Evolutionary conservation across 2,797 vertebrate genomes (phyloP).

Genomic region (Decapterus maruadsi): DNA sequence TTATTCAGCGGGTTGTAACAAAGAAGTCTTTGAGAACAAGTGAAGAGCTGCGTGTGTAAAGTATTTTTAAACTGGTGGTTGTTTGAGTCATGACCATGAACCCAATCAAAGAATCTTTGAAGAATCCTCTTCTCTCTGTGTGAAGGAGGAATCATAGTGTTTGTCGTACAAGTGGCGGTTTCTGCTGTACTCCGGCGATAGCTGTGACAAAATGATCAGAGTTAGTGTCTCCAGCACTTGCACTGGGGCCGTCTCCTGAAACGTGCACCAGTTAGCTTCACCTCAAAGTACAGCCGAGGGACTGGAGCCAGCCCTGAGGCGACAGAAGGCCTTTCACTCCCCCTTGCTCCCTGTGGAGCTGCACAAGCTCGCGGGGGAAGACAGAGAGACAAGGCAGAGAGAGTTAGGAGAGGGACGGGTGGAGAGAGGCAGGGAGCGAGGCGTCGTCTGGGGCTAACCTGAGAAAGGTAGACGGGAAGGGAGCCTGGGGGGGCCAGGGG

Average conservation of each 20-base stretch:
- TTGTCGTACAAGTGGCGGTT: conserved; percentile 31
- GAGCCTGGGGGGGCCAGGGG: conserved; percentile 67
- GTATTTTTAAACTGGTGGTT: not conserved
- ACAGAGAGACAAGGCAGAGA: conserved; percentile 53
- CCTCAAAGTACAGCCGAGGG: conserved; percentile 70
- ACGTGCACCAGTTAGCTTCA: conserved; percentile 66
- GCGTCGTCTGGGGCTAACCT: conserved; percentile 73
- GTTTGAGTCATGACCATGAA: not conserved
- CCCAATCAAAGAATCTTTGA: not conserved
- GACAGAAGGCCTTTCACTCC: conserved; percentile 80
- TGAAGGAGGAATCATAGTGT: conserved; percentile 22
- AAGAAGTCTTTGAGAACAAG: not conserved
- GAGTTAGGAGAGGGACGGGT: conserved; percentile 30
- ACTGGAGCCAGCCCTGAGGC: conserved; percentile 69
- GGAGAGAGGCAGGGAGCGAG: conserved; percentile 44
- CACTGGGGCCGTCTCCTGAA: conserved; percentile 45
- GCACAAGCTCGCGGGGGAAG: conserved; percentile 46
- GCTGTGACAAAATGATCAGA: conserved; percentile 62
- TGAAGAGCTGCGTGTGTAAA: not conserved
- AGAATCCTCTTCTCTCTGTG: not conserved
- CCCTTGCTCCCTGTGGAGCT: conserved; percentile 68
- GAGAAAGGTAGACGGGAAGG: conserved; percentile 74
- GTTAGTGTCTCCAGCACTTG: conserved; percentile 55
- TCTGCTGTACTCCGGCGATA: conserved; percentile 23
- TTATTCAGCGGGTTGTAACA: conserved; percentile 20